phyloP scores from a whole-genome alignment of 2,113 vertebrate species.

The Cygnus buccinator region DNA sequence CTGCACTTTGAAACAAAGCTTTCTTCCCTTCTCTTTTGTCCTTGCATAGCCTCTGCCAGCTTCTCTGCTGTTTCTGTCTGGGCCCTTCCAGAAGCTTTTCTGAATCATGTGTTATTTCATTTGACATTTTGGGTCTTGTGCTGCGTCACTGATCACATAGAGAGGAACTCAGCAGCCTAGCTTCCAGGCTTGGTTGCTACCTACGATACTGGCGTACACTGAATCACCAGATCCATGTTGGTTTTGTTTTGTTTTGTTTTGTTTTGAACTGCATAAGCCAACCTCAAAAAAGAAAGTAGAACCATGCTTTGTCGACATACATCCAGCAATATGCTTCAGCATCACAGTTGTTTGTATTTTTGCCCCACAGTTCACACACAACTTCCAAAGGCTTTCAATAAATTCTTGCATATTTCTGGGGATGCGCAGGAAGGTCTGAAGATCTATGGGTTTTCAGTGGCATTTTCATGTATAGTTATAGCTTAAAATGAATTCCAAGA shows the following conservation, averaged over 20 bases:
- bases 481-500: constrained; percentile 1
- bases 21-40: neutral
- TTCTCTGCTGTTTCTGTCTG: neutral
- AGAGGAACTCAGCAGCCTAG: neutral
- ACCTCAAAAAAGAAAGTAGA: neutral
- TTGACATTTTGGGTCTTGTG: constrained; percentile 40
- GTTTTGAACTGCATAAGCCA: neutral
- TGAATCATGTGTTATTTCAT: constrained; percentile 36
- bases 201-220: neutral
- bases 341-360: neutral
- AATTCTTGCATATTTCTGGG: neutral
- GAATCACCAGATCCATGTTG: neutral
- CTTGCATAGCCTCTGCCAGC: neutral
- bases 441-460: neutral
- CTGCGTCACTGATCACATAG: neutral
- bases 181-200: neutral
- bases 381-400: neutral
- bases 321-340: neutral
- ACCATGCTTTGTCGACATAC: neutral
- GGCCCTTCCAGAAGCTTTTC: neutral
- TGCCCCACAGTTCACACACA: neutral
- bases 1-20: neutral
- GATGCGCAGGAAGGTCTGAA: neutral
- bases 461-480: neutral
- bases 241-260: neutral